These are phyloP conservation scores for Andrena fulva DNA, from an alignment of 2,888 invertebrate genomes.

Conservation along the genomic window DNA sequence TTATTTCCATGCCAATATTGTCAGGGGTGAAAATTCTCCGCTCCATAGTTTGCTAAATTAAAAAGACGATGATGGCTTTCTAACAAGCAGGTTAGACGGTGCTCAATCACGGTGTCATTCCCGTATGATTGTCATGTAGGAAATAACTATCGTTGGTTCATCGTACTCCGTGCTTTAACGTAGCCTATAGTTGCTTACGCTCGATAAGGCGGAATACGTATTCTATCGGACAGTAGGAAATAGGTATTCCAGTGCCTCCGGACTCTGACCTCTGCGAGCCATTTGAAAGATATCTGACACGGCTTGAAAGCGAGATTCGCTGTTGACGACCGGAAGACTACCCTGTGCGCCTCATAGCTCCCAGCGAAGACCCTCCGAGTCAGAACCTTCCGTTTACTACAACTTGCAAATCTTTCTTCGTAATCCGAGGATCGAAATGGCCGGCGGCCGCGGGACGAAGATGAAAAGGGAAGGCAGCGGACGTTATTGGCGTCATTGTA, in stretches of 20 bases:
- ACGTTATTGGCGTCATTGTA: conserved; percentile 12
- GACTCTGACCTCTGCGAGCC: neutral
- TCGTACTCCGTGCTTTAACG: neutral
- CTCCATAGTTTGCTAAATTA: too few relatives aligned
- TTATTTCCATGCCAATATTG: too few relatives aligned
- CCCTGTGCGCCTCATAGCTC: neutral
- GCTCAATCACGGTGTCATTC: conserved; percentile 14
- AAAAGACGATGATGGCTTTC: too few relatives aligned
- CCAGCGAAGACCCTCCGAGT: neutral
- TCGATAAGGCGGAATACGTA: neutral
- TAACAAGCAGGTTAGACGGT: too few relatives aligned
- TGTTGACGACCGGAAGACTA: neutral
- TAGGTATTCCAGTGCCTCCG: too few relatives aligned
- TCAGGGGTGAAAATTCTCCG: too few relatives aligned
- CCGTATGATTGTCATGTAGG: conserved; percentile 17
- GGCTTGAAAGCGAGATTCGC: neutral
- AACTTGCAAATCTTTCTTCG: neutral
- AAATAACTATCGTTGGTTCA: conserved; percentile 15
- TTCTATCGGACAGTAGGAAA: too few relatives aligned
- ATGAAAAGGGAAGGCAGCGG: conserved; percentile 1
- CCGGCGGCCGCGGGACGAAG: neutral
- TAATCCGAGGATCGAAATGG: neutral
- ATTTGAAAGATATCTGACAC: neutral
- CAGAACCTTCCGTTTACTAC: neutral
- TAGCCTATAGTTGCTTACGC: neutral